Evolutionary conservation across 2,113 vertebrate genomes (phyloP).

Genomic region (Chrysemys picta): DNA sequence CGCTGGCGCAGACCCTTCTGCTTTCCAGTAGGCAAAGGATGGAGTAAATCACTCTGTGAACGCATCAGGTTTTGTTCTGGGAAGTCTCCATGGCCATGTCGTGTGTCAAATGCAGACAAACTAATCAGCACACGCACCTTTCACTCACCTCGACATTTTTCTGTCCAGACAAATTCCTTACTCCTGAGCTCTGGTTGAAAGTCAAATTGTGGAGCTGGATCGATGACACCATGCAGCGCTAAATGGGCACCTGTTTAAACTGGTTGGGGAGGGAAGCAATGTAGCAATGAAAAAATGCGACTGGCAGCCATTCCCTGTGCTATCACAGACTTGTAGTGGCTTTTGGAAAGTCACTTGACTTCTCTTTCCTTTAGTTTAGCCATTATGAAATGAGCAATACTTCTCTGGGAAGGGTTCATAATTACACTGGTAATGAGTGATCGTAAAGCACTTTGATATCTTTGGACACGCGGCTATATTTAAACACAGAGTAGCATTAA

Average conservation of each 20-base stretch:
- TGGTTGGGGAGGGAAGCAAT: neutral
- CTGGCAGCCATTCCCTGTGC: neutral
- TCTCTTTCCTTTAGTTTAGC: neutral
- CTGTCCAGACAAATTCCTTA: neutral
- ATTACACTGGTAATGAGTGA: neutral
- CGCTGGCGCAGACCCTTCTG: neutral
- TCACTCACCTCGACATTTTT: neutral
- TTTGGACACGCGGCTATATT: neutral
- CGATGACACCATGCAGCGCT: neutral
- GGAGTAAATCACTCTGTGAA: neutral
- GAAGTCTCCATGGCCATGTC: neutral
- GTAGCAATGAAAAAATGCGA: neutral
- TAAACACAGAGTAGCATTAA: neutral
- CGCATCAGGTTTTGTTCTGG: neutral
- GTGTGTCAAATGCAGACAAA: neutral
- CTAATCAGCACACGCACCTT: neutral
- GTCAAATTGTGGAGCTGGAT: rapidly evolving
- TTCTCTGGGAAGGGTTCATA: neutral
- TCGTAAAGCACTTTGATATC: neutral
- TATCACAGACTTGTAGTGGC: neutral
- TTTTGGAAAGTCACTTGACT: too few relatives aligned
- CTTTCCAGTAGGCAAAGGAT: neutral
- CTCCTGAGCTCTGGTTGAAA: neutral
- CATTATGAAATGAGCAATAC: neutral
- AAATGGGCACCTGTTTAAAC: neutral